Evolutionary conservation across 1,140 invertebrate genomes (phyloP), one percentile per base, ranked within the genome.

Genomic region (Lethrus apterus): DNA sequence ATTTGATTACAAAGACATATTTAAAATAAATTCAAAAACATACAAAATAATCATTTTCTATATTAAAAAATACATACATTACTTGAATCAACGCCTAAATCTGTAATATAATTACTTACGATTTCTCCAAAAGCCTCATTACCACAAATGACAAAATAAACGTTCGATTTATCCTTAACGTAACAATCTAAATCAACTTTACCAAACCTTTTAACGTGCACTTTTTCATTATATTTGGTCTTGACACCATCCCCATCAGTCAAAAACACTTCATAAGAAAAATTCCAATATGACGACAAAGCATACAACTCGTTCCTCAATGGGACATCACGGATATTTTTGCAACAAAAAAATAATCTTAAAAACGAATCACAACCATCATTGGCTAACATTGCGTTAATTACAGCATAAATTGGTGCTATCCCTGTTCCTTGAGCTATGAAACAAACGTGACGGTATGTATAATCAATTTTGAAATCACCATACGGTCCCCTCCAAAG

Each of bases 341-440:
- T 59, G 62, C 73, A 76, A 51, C 75, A 77, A 66, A 73, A 83
- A 34, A 72, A 62, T 20, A 84, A 63, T 34, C 68, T 62, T 23
- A 84, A 54, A 55, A 70, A 62, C 3, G 75, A 78, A 30, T 79
- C 71, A 59, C 82, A 79, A 32, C 77, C 70, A 52, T 81, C 78
- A 68, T 83, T 73, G 33, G 71, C 58, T 32, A 84, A 46, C 50
- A 84, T 72, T 26, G 64, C 54, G 35, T 74, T 66, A 18, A 78
- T 74, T 8, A 86, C 71, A 48, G 74, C 69, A 58, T 72, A 71
- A 64, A 84, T 71, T 14, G 82, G 80, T 23, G 79, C 76, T 48
- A 85, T 75, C 1, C 82, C 82, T 31, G 81, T 83, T 0, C 83
- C 82, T 56, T 80, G 80, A 38, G 75, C 77, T 38, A 84, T 64